A percentile compares a stretch with the other conserved stretches of the same genome.
Evolutionary conservation across 2,888 invertebrate species (phyloP).

Genomic region (Chymomyza caudatula): DNA sequence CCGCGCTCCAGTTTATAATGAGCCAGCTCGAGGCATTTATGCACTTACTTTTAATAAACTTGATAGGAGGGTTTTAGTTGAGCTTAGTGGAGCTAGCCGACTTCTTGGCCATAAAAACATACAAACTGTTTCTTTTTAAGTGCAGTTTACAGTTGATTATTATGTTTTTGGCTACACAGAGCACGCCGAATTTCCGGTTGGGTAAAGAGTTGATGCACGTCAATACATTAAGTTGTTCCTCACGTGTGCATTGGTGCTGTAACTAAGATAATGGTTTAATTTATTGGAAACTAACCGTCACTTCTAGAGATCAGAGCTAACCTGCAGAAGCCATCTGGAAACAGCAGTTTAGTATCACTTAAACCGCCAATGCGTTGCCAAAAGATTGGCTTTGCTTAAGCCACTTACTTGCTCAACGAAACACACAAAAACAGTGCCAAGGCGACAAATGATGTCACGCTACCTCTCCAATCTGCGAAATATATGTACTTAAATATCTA

Average conservation of each 20-base stretch:
- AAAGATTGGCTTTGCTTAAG: neutral
- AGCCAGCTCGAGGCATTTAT: constrained; percentile 38
- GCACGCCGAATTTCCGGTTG: neutral
- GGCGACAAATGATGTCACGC: constrained; percentile 4
- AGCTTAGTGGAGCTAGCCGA: neutral
- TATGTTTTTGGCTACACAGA: constrained; percentile 35
- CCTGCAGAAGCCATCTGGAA: too few species aligned
- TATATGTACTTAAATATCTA: neutral
- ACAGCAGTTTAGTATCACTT: too few species aligned
- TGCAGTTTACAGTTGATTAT: constrained; percentile 69
- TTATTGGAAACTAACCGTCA: neutral
- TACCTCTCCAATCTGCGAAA: neutral
- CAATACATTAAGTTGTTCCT: neutral
- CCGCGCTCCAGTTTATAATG: constrained; percentile 65
- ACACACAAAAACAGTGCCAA: neutral
- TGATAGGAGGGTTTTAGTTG: neutral
- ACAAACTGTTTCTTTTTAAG: constrained; percentile 51
- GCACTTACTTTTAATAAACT: constrained; percentile 56
- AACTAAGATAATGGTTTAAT: neutral
- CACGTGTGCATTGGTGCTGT: neutral
- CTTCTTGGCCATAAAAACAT: constrained; percentile 32
- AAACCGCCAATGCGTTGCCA: neutral
- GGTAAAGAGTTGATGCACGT: neutral
- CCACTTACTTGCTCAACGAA: neutral
- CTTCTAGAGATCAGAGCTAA: neutral